Percentiles rank a stretch among this genome's conserved stretches.
phyloP scores from a whole-genome alignment of 2,888 invertebrate genomes.

The Macaria notata region DNA sequence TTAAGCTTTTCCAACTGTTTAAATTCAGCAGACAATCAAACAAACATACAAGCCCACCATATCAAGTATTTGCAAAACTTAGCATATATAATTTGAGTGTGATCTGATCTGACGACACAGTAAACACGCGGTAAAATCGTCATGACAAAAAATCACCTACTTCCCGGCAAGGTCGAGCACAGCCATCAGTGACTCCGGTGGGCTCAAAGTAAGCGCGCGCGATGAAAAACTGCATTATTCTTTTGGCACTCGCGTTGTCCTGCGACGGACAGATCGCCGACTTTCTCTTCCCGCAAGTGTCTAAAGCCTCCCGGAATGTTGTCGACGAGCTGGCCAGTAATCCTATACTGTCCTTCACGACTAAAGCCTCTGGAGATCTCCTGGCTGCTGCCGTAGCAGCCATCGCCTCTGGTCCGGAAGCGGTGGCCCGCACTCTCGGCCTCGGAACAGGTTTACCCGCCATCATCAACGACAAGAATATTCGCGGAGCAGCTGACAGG shows the following conservation, averaged over 20 bases:
- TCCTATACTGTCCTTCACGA: constrained; percentile 34
- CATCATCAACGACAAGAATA: constrained; percentile 39
- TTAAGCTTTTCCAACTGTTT: too few species aligned
- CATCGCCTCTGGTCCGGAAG: constrained; percentile 37
- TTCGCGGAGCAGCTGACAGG: constrained; percentile 38
- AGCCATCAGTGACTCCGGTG: constrained; percentile 36
- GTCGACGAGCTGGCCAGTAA: constrained; percentile 32
- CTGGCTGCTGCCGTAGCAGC: constrained; percentile 36
- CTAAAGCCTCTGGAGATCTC: constrained; percentile 36
- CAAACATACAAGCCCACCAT: too few species aligned
- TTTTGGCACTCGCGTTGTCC: constrained; percentile 21
- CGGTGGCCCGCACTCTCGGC: constrained; percentile 39
- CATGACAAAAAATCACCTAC: constrained; percentile 34
- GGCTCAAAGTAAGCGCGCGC: constrained; percentile 35
- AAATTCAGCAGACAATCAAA: too few species aligned
- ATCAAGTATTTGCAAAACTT: too few species aligned
- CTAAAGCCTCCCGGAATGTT: constrained; percentile 28
- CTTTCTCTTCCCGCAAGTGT: constrained; percentile 32
- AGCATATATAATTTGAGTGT: constrained; percentile 5
- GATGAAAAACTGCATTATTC: constrained; percentile 32
- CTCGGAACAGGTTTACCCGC: constrained; percentile 34
- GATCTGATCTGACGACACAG: constrained; percentile 26
- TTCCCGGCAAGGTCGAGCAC: constrained; percentile 36
- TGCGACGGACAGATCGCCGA: constrained; percentile 36
- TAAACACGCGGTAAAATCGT: constrained; percentile 39